phyloP scores from a whole-genome alignment of 2,113 vertebrate species.

The Zingel zingel region DNA sequence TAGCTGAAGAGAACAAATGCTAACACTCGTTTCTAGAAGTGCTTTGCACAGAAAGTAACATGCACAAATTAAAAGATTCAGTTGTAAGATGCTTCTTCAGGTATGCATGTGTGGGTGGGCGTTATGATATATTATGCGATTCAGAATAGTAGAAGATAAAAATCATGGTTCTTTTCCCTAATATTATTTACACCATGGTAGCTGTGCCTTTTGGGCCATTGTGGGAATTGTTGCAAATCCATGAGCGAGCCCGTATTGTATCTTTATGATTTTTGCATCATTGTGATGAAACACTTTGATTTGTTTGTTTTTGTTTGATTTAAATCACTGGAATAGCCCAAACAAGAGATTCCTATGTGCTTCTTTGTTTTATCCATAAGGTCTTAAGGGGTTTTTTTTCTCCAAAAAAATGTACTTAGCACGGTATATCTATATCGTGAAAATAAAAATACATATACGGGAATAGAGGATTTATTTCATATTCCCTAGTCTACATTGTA shows the following conservation, averaged over 20 bases:
- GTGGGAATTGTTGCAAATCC: background rate
- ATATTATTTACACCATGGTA: background rate
- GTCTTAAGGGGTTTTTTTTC: background rate
- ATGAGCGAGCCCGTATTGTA: background rate
- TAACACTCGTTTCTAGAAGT: background rate
- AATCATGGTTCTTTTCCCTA: background rate
- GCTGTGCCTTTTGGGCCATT: too few species aligned
- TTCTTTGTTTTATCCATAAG: background rate
- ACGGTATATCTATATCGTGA: background rate
- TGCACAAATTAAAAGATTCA: background rate
- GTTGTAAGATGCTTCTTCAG: background rate
- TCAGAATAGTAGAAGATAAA: background rate
- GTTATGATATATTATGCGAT: background rate
- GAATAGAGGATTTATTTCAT: background rate
- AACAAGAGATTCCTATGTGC: background rate
- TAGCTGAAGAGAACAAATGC: slow-evolving; percentile 50
- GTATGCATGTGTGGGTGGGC: too few species aligned
- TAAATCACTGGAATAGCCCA: background rate
- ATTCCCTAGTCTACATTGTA: too few species aligned
- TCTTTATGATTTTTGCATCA: background rate
- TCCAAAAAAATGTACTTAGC: background rate
- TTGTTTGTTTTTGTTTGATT: background rate
- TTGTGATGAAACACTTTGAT: background rate
- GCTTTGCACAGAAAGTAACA: background rate
- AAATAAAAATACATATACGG: background rate